Conservation (phyloP, 2,113 vertebrate genomes). For the Microtus ochrogaster region DNA sequence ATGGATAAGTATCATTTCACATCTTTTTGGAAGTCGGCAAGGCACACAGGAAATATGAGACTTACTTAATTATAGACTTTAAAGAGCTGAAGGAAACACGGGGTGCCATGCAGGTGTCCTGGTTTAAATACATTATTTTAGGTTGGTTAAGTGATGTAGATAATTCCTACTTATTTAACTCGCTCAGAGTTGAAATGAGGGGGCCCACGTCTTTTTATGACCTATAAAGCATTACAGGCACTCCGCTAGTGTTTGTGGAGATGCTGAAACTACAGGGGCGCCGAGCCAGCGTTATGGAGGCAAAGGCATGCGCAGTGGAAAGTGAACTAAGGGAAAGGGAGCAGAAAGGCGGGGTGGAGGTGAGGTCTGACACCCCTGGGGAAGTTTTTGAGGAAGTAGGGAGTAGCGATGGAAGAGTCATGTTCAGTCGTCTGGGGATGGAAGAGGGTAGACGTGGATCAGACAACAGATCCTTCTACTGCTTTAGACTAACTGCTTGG, state of each 20-base stretch:
- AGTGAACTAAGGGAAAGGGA: background rate
- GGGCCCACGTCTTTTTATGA: background rate
- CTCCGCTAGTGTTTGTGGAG: background rate
- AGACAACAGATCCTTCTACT: background rate
- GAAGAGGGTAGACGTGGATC: background rate
- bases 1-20: background rate
- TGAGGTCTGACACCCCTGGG: background rate
- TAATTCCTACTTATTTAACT: background rate
- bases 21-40: background rate
- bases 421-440: background rate
- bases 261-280: background rate
- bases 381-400: background rate
- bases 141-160: background rate
- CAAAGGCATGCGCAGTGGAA: background rate
- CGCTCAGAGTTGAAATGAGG: background rate
- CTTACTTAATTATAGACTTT: conserved; percentile 43
- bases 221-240: background rate
- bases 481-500: background rate
- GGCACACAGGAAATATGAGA: background rate
- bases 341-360: background rate
- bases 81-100: background rate
- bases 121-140: background rate
- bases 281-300: background rate
- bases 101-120: background rate
- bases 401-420: background rate